phyloP scores from a whole-genome alignment of 2,888 invertebrate genomes.

The Cephus sareptanus region DNA sequence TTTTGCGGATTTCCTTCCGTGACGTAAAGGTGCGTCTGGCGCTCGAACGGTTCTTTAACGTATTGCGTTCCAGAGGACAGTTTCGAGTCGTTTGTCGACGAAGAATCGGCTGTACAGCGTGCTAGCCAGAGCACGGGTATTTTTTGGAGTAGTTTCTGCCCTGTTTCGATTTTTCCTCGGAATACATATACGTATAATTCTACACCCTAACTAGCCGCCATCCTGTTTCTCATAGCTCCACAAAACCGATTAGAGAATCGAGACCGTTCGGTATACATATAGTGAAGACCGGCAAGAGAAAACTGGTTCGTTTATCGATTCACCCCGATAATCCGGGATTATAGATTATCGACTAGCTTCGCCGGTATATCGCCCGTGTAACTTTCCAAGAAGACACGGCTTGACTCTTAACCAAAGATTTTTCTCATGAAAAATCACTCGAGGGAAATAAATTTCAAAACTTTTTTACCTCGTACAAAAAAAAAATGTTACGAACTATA shows the following conservation, averaged over 20 bases:
- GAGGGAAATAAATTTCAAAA: not conserved
- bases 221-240: not conserved
- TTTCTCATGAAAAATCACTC: not conserved
- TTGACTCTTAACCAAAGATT: not conserved
- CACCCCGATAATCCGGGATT: not conserved
- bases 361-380: not conserved
- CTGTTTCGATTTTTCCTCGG: too few species aligned
- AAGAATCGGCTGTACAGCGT: too few species aligned
- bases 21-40: too few species aligned
- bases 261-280: not conserved
- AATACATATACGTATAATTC: too few species aligned
- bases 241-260: not conserved
- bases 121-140: too few species aligned
- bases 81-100: too few species aligned
- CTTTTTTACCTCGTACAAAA: not conserved
- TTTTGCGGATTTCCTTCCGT: too few species aligned
- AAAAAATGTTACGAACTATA: not conserved
- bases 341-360: not conserved
- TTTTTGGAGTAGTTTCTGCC: too few species aligned
- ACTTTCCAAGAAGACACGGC: not conserved
- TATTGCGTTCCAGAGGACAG: too few species aligned
- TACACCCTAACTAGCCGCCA: not conserved
- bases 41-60: too few species aligned
- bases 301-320: not conserved
- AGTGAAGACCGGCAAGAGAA: not conserved